Base-by-base conservation (phyloP, 2,797 vertebrate genomes). In the Lacerta agilis region DNA sequence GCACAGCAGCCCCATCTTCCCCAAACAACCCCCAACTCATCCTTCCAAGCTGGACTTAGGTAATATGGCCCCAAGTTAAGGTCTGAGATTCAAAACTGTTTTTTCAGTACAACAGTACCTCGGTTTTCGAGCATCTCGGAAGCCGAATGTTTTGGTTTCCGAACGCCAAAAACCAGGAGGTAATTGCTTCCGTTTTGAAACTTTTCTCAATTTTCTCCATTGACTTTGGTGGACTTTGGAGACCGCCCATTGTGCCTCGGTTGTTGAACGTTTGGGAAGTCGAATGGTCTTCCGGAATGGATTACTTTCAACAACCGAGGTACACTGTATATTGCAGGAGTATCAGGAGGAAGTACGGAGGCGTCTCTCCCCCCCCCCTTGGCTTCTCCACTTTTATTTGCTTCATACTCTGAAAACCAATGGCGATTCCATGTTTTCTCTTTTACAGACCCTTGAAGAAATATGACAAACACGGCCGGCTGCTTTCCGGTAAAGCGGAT, bases 381-480 rank as follows among this genome's bases (percentile, higher is more conserved):
- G 67, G 55, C 13, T 79, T 90, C 86, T 85, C 61, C 3, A 25
- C 2, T 1, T 91, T 73, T 77, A 4, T 83, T 90, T 90, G 8
- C 3, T 85, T 85, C 61, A 86, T 18, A 83, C 41, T 89, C 88
- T 1, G 0, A 92, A 76, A 29, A 66, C 73, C 79, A 38, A 88
- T 29, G 58, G 5, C 79, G 6, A n/a, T 87, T 55, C 27, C 1
- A 13, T 69, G 75, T 90, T 71, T 86, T 92, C 17, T 89, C 27
- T 90, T 82, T 85, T 0, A 15, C 88, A 96, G 97, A 49, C 90
- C n/a, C 38, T 20, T 86, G 71, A 97, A 79, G 92, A 97, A 97
- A 88, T 97, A 97, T 0, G 94, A 97, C 94, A 94, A 90, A 64
- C 78, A 90, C 0, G 97, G 97, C 66, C 92, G 86, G 64, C 93